Conservation (phyloP, 2,113 vertebrate genomes). For the Coregonus clupeaformis region DNA sequence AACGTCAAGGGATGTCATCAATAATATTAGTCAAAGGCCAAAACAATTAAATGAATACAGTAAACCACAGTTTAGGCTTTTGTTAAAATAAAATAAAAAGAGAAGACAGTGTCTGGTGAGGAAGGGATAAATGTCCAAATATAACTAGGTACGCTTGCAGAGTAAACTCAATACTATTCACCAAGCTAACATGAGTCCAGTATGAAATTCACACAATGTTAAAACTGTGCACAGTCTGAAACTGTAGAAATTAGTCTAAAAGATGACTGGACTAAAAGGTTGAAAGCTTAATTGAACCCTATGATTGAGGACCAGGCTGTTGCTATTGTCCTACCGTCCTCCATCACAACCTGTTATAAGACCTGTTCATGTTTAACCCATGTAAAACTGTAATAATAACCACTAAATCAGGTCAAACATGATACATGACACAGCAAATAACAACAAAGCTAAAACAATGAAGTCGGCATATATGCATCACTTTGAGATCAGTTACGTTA, state of each 20-base stretch:
- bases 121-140: slow-evolving; percentile 19
- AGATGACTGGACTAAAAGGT: no score
- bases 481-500: slow-evolving; percentile 30
- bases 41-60: slow-evolving; percentile 63
- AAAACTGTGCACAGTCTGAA: slow-evolving; percentile 31
- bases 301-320: neutral
- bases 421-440: slow-evolving; percentile 52
- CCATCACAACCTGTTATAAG: slow-evolving; percentile 37
- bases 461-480: slow-evolving; percentile 42
- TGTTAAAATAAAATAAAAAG: slow-evolving; percentile 45
- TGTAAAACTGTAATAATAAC: slow-evolving; percentile 47
- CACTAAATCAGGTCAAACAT: slow-evolving; percentile 45
- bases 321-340: slow-evolving; percentile 21
- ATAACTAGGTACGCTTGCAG: slow-evolving; percentile 36
- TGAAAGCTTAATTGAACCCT: slow-evolving; percentile 16
- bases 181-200: slow-evolving; percentile 41
- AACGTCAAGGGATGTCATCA: slow-evolving; percentile 64
- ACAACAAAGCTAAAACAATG: slow-evolving; percentile 26
- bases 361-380: slow-evolving; percentile 46
- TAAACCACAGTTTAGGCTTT: slow-evolving; percentile 56
- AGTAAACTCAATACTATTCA: slow-evolving; percentile 55
- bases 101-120: slow-evolving; percentile 39
- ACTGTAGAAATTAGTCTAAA: slow-evolving; percentile 15
- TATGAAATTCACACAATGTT: slow-evolving; percentile 51
- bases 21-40: slow-evolving; percentile 61